Evolutionary conservation across 2,797 vertebrate species (phyloP), one percentile per base, ranked within the genome.

Genomic region (Acanthiza pusilla): DNA sequence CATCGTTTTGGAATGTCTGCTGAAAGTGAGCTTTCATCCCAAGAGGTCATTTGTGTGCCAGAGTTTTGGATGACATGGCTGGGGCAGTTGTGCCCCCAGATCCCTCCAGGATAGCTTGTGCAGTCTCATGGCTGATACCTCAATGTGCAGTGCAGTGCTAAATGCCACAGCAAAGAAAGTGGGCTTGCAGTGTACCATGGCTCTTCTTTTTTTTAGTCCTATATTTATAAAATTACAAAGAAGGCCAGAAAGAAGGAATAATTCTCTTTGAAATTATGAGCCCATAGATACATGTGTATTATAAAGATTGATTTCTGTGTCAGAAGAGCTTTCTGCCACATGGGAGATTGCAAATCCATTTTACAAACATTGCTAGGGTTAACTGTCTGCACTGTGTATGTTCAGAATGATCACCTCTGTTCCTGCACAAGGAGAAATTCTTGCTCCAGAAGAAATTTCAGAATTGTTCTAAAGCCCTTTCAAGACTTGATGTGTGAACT

Each of bases 61-160:
- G 58, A 50, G 22, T 25, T 90, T 61, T 62, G 71, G 48, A 7
- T 58, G n/a, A 22, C 13, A 13, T 1, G 27, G 12, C 25, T 78
- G 66, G 17, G 38, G 45, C 19, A 40, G 29, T 7, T 48, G 55
- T 32, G 30, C 22, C 32, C 38, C 11, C 11, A 13, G 34, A 73
- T 42, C 20, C 16, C 34, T 73, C 18, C 58, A 76, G 51, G 29
- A 11, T 14, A 34, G 42, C 73, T 47, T n/a, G 48, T 30, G 5
- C 22, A n/a, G 34, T 38, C 38, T 48, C 36, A 20, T 57, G 70
- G 8, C 47, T 80, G 66, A 5, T n/a, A 43, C 26, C 11, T 83
- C 15, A 14, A 10, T 18, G 5, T 40, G 15, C 0, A 2, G 13
- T 25, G 30, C 34, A 58, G 13, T 20, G 17, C 5, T 14, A 5